Evolutionary conservation across 2,113 vertebrate genomes (phyloP).

Genomic region (Ancistrus triradiatus): DNA sequence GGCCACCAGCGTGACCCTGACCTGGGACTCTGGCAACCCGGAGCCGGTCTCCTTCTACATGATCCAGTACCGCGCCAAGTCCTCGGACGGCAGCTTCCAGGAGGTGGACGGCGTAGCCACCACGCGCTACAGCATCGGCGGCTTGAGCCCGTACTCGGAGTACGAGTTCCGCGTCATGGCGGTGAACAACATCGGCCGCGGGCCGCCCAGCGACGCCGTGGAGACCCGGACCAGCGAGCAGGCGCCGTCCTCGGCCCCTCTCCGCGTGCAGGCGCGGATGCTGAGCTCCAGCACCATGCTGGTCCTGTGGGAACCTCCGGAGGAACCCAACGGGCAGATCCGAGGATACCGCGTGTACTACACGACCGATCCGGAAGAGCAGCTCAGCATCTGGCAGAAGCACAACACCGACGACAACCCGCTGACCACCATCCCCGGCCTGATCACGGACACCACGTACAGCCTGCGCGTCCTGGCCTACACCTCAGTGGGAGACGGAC

Average conservation of each 20-base stretch:
- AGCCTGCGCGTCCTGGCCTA: conserved; percentile 88
- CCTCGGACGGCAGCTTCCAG: conserved; percentile 80
- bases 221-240: conserved; percentile 89
- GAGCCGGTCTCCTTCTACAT: conserved; percentile 92
- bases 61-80: conserved; percentile 87
- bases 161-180: conserved; percentile 89
- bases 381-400: conserved; percentile 84
- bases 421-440: conserved; percentile 84
- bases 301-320: conserved; percentile 92
- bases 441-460: conserved; percentile 85
- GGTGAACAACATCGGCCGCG: conserved; percentile 91
- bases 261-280: conserved; percentile 88
- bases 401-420: conserved; percentile 85
- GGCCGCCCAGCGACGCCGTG: conserved; percentile 79
- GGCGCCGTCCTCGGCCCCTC: conserved; percentile 88
- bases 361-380: conserved; percentile 69
- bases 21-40: conserved; percentile 92
- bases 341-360: conserved; percentile 90
- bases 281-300: conserved; percentile 91
- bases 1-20: conserved; percentile 94
- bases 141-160: conserved; percentile 91
- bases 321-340: conserved; percentile 91
- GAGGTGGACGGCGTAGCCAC: conserved; percentile 95
- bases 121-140: conserved; percentile 94
- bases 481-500: conserved; percentile 89